These are phyloP conservation scores for Serilophus lunatus DNA, from an alignment of 2,113 vertebrate species.

Conservation along the genomic window DNA sequence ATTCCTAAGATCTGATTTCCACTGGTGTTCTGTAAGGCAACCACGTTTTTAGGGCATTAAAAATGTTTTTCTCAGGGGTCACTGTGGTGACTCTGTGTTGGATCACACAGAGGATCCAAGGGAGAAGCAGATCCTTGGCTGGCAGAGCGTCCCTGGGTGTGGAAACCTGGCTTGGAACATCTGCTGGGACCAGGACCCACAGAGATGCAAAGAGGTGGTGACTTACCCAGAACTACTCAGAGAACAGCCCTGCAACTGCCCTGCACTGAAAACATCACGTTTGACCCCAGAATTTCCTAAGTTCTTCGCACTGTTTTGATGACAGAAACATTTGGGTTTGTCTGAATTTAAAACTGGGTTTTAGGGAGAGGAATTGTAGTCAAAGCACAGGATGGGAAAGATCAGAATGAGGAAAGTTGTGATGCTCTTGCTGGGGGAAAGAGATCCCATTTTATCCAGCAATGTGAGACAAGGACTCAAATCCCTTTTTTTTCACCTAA, in stretches of 20 bases:
- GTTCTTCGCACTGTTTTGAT: not conserved
- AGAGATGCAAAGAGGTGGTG: not conserved
- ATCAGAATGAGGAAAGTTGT: not conserved
- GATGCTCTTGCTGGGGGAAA: not conserved
- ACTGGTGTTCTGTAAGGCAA: not conserved
- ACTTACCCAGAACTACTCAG: no score
- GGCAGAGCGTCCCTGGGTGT: not conserved
- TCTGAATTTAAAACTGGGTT: not conserved
- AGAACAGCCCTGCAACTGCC: no score
- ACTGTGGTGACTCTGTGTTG: rapidly evolving
- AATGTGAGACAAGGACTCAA: not conserved
- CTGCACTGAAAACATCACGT: not conserved
- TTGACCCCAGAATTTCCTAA: not conserved
- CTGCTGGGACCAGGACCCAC: not conserved
- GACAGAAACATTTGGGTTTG: not conserved
- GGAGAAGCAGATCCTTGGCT: not conserved
- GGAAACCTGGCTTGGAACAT: not conserved
- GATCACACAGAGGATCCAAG: not conserved
- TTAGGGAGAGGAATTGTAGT: not conserved
- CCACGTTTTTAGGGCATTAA: not conserved
- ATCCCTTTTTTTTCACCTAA: not conserved
- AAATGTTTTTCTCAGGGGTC: not conserved
- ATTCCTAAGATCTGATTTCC: not conserved
- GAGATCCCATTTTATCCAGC: not conserved
- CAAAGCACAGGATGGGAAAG: not conserved